Base-by-base conservation (phyloP, 2,113 vertebrate genomes). In the Trichechus manatus region DNA sequence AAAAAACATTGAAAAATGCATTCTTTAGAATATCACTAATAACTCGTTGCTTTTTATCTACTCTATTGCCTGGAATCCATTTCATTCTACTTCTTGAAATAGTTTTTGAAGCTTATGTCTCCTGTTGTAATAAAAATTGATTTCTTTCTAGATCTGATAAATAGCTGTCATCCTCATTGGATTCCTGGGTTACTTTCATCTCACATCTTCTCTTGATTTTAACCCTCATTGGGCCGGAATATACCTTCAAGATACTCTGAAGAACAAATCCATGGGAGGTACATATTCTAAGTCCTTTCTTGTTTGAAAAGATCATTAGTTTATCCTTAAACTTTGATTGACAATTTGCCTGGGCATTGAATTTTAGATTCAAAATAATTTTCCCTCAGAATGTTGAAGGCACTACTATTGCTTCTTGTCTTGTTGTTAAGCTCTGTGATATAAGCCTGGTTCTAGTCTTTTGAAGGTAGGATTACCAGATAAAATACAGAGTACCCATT, bases 61-160 rank as follows among this genome's bases (percentile, higher is more conserved):
- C 66, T 87, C 31, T 83, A 13, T 81, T 84, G 59, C 25, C 20
- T 31, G n/a, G 74, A 53, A 74, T 93, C 50, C 4, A 95, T 9
- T 17, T n/a, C 61, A 78, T 78, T 83, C 20, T 91, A 56, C 29
- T 80, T 64, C 85, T 93, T 70, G 17, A 82, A 77, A 33, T 9
- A 59, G 39, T 42, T 93, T 93, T 82, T 79, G 68, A 70, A 91
- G 27, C 19, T 74, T 89, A 6, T 77, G 13, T 44, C 91, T 95
- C 70, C 53, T 96, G 44, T 89, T 88, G 31, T 85, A 79, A 85
- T 86, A 74, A 29, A 74, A 82, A 86, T 33, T 53, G 42, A 91
- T 59, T 95, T 96, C 29, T 74, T 87, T 82, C 79, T 74, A 86
- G 44, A 88, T 95, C 27, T 95, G 44, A 63, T 96, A 84, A 68